Evolutionary conservation across 2,113 vertebrate genomes (phyloP), one percentile per base, ranked within the genome.

Genomic region (Athene cunicularia): DNA sequence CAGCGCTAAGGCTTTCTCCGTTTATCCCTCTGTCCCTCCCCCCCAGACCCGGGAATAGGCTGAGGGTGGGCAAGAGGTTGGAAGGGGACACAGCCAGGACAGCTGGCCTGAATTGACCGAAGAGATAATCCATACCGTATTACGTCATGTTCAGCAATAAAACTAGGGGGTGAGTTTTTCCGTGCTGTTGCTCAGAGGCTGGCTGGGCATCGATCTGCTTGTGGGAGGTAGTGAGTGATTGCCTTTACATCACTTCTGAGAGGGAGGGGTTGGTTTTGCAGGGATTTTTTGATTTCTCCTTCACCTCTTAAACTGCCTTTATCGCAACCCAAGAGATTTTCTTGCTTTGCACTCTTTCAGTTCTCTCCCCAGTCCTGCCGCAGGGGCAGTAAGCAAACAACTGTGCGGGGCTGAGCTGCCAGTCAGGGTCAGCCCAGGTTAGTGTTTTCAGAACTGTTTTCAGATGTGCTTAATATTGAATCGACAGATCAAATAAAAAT

Each of bases 341-440:
- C 56, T 70, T 1, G 2, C 33, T 75, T 58, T 70, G 45, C 1
- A 3, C 37, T 23, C 35, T 75, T 63, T 33, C 15, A 21, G 45
- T 39, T 80, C 39, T 74, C 13, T 26, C 28, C 41, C 27, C 21
- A 5, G 21, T 12, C 37, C 24, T 3, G 4, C 19, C 15, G 24
- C 1, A 2, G 28, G 27, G 37, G 23, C 60, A 68, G 41, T 30
- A 28, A 62, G 20, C 1, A 2, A 47, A 55, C 0, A 5, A 35
- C 35, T 8, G 45, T 23, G 37, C 1, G 4, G 28, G 10, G 20
- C 72, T 45, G n/a, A 80, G 67, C 39, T 30, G 47, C 52, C 1
- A 1, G 22, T 26, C 1, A 1, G 16, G 33, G 14, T 47, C 63
- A 90, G 26, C 32, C n/a, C 52, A 73, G 15, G 16, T 52, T 26